A percentile compares a stretch with the other conserved stretches of the same genome.
Evolutionary conservation across 2,888 invertebrate genomes (phyloP).

Genomic region (Drosophila differens): DNA sequence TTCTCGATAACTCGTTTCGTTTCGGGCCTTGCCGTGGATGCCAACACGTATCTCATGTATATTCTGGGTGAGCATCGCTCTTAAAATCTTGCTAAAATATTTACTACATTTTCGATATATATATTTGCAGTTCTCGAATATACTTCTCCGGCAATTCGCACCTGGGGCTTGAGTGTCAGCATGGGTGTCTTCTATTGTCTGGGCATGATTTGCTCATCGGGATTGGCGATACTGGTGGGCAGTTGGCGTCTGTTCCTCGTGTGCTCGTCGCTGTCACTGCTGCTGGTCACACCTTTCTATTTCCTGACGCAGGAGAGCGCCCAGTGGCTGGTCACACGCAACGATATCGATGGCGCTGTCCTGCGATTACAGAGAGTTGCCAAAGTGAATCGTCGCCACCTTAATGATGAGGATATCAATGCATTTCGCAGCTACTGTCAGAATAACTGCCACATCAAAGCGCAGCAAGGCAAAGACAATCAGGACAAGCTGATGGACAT

Average conservation of each 20-base stretch:
- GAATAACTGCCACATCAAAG: slow-evolving; percentile 45
- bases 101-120: background rate
- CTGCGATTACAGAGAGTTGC: slow-evolving; percentile 86
- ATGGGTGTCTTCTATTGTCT: slow-evolving; percentile 87
- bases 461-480: slow-evolving; percentile 15
- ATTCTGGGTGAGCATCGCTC: slow-evolving; percentile 86
- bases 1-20: slow-evolving; percentile 87
- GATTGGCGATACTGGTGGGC: slow-evolving; percentile 85
- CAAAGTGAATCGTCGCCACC: slow-evolving; percentile 85
- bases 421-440: slow-evolving; percentile 76
- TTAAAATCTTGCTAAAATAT: background rate
- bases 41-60: slow-evolving; percentile 87
- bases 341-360: slow-evolving; percentile 86
- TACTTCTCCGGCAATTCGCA: slow-evolving; percentile 86
- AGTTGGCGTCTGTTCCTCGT: slow-evolving; percentile 86
- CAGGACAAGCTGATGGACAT: slow-evolving; percentile 82
- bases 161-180: slow-evolving; percentile 86
- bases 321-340: slow-evolving; percentile 87
- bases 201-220: slow-evolving; percentile 86
- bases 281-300: slow-evolving; percentile 85
- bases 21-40: slow-evolving; percentile 87
- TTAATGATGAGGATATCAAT: slow-evolving; percentile 79
- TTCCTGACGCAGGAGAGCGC: slow-evolving; percentile 87
- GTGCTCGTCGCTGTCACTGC: slow-evolving; percentile 86
- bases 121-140: slow-evolving; percentile 86